These are phyloP conservation scores for Valencia hispanica DNA, from an alignment of 2,797 vertebrate genomes.

Conservation along the genomic window DNA sequence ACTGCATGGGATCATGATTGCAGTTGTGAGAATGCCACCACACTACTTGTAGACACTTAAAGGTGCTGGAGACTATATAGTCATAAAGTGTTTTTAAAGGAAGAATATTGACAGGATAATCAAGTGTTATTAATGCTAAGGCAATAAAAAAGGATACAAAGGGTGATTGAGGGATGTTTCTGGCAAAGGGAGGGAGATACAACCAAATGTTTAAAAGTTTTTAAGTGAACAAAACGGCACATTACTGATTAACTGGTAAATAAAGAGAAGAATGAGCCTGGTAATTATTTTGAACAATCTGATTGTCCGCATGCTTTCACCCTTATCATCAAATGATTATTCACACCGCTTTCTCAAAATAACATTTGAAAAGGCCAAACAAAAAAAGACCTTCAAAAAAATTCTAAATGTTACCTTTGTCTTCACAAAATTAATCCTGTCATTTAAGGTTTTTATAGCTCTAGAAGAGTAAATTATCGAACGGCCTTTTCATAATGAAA, in stretches of 20 bases:
- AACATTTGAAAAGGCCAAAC: not conserved
- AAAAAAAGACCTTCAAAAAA: not conserved
- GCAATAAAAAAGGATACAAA: not conserved
- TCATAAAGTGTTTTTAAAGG: not conserved
- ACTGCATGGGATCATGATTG: not conserved
- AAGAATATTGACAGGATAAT: not conserved
- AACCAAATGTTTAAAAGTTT: not conserved
- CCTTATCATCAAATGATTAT: not conserved
- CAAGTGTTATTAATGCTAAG: not conserved
- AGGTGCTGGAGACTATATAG: not conserved
- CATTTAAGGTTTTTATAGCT: conserved; percentile 1
- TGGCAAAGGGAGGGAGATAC: not conserved
- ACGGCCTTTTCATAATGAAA: not conserved
- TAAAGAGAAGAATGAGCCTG: conserved; percentile 9
- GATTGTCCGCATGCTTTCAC: not conserved
- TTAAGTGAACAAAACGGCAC: not conserved
- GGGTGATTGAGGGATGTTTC: no score
- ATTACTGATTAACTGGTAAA: not conserved
- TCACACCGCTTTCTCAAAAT: not conserved
- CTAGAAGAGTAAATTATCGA: not conserved
- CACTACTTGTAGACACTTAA: not conserved
- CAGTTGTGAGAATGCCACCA: not conserved
- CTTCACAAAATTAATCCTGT: not conserved
- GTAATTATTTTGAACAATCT: conserved; percentile 6
- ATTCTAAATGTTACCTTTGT: not conserved